A percentile compares a stretch with the other conserved stretches of the same genome.
phyloP scores from a whole-genome alignment of 2,888 invertebrate species.

The Muschampia plurimacula region DNA sequence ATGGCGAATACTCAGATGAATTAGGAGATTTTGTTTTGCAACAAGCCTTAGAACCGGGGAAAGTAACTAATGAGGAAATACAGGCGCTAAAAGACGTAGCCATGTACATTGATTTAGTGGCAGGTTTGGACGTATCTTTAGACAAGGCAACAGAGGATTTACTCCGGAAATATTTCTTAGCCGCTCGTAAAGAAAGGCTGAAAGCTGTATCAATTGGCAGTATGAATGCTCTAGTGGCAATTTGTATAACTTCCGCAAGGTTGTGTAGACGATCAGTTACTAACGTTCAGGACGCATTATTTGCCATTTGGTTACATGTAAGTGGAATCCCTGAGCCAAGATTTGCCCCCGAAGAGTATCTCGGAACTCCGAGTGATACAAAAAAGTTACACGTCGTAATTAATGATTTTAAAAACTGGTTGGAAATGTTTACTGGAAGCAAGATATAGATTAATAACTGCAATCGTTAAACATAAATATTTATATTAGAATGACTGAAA shows the following conservation, averaged over 20 bases:
- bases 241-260: slow-evolving; percentile 68
- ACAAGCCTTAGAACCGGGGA: slow-evolving; percentile 55
- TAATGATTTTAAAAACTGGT: slow-evolving; percentile 69
- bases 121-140: slow-evolving; percentile 63
- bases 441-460: neutral
- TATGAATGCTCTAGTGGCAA: slow-evolving; percentile 64
- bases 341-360: slow-evolving; percentile 72
- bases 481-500: neutral
- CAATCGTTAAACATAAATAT: neutral
- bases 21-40: slow-evolving; percentile 66
- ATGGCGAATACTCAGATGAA: slow-evolving; percentile 66
- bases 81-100: slow-evolving; percentile 60
- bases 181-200: slow-evolving; percentile 67
- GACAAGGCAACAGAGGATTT: slow-evolving; percentile 60
- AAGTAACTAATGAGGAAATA: slow-evolving; percentile 57
- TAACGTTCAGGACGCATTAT: slow-evolving; percentile 69
- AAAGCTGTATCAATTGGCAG: slow-evolving; percentile 65
- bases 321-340: slow-evolving; percentile 71
- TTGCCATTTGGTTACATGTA: slow-evolving; percentile 78
- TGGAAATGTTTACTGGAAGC: slow-evolving; percentile 66
- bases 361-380: slow-evolving; percentile 67
- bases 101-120: slow-evolving; percentile 65
- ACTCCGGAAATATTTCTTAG: slow-evolving; percentile 69
- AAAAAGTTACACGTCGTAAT: slow-evolving; percentile 65
- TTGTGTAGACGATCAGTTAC: slow-evolving; percentile 67